Evolutionary conservation across 1,140 invertebrate species (phyloP), one percentile per base, ranked within the genome.

Genomic region (Antheraea mylitta): DNA sequence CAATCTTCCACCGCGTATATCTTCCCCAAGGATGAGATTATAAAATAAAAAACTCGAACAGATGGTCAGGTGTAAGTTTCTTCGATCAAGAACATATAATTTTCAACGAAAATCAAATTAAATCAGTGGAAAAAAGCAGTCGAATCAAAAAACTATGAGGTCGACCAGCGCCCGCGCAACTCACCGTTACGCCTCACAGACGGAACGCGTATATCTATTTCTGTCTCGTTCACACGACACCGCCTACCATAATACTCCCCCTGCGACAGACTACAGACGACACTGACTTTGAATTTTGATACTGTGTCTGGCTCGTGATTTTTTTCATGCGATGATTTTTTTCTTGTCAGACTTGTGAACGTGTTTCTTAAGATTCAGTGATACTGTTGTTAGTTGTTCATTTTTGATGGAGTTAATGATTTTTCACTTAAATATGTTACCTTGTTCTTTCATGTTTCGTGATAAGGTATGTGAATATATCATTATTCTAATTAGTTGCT

Each of bases 101-200:
- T 75, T 75, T 74, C 68, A 66, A 68, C 70, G 61, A 73, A 74
- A 73, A 73, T 75, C 67, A 64, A 76, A 75, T 72, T 74, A 76
- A 71, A 68, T 70, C 67, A 58, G 58, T 22, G 64, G 68, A 69
- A 77, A 78, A 74, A 76, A 75, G 70, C 70, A 74, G 65, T 76
- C 45, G 45, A 53, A 53, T 81, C 70, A 69, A 75, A 80, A 81
- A 78, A 75, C 69, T 67, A 53, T 53, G 45, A 75, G 71, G 73
- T 77, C 75, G 75, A 69, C 63, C 69, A 61, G 77, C 80, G 81
- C 78, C 30, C 63, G 82, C 83, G 81, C 80, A 66, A 60, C 38
- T 63, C 78, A 83, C 80, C 85, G 85, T 85, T 84, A 84, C 67
- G n/a, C 62, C 18, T 64, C 67, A 22, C 45, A 19, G 72, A 64